phyloP scores from a whole-genome alignment of 2,797 vertebrate species.

The Neoniphon sammara region DNA sequence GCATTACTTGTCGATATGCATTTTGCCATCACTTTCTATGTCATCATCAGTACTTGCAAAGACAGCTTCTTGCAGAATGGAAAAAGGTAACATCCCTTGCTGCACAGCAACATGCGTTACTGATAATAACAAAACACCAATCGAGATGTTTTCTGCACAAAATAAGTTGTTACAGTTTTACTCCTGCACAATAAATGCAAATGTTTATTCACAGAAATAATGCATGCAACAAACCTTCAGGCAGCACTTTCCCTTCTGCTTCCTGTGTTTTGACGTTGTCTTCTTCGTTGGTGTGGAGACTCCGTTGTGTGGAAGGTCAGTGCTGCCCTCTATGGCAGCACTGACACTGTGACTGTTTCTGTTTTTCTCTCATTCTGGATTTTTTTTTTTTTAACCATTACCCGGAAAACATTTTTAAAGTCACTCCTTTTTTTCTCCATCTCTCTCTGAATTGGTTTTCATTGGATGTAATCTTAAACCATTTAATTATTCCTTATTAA shows the following conservation, averaged over 20 bases:
- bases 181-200: background rate
- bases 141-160: no score
- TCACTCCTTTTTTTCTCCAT: background rate
- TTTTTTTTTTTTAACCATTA: background rate
- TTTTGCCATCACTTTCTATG: no score
- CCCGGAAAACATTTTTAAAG: background rate
- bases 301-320: rapidly evolving
- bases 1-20: no score
- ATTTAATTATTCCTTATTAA: conserved; percentile 78
- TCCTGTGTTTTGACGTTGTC: conserved; percentile 45
- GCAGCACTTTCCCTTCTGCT: background rate
- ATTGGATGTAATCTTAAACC: conserved; percentile 54
- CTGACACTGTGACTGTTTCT: background rate
- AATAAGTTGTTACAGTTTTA: no score
- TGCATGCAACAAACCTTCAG: conserved; percentile 15
- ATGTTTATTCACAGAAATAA: background rate
- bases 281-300: conserved; percentile 40
- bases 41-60: no score
- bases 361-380: background rate
- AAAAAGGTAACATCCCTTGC: no score
- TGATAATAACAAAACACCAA: no score
- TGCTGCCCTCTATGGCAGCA: conserved; percentile 51
- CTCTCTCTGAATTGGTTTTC: background rate
- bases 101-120: no score
- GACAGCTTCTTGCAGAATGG: no score